Evolutionary conservation across 2,888 invertebrate genomes (phyloP).

Genomic region (Oegoconia quadripuncta): DNA sequence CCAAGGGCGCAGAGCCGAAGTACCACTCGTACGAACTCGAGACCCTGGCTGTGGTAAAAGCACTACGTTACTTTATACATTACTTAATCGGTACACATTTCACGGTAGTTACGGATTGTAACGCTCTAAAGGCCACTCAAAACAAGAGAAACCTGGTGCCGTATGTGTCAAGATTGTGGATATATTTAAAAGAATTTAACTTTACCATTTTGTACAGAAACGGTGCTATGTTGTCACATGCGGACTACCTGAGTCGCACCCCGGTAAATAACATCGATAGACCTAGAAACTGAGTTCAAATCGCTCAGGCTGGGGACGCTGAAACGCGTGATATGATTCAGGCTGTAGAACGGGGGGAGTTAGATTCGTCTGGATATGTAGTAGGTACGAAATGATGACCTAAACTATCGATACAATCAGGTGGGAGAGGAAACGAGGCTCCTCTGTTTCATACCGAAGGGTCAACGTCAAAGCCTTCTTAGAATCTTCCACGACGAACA

Average conservation of each 20-base stretch:
- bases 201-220: conserved; percentile 25
- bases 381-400: not conserved
- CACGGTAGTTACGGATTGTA: conserved; percentile 29
- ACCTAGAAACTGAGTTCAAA: too few relatives aligned
- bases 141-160: conserved; percentile 26
- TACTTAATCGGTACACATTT: conserved; percentile 23
- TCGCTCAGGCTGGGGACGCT: too few relatives aligned
- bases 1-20: conserved; percentile 19
- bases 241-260: too few relatives aligned
- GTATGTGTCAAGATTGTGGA: conserved; percentile 28
- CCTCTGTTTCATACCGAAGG: not conserved
- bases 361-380: not conserved
- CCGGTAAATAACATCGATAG: too few relatives aligned
- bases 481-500: not conserved
- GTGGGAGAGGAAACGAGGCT: too few relatives aligned
- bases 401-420: too few relatives aligned
- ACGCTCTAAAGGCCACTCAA: conserved; percentile 24
- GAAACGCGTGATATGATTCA: too few relatives aligned
- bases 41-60: conserved; percentile 22
- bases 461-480: not conserved
- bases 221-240: conserved; percentile 22
- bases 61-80: conserved; percentile 24
- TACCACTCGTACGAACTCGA: conserved; percentile 26
- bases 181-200: conserved; percentile 26
- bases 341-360: conserved; percentile 23